Conservation (phyloP, 2,888 invertebrate genomes). For the Campopleginae sp. region DNA sequence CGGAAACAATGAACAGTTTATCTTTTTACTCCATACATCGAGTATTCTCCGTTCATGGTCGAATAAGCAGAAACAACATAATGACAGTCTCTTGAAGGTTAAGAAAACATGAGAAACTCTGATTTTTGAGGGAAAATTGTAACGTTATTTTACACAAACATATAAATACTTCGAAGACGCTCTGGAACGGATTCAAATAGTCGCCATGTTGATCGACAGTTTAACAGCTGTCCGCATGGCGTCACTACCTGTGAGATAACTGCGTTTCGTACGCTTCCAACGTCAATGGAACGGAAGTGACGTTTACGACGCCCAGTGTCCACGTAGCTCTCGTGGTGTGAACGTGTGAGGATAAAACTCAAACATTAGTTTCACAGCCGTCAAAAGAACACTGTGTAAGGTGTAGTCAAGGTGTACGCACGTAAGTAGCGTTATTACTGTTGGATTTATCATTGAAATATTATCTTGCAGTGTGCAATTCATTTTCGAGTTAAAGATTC, state of each 20-base stretch:
- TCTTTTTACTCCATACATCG: background rate
- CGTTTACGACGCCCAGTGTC: slow-evolving; percentile 74
- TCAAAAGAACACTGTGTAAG: slow-evolving; percentile 71
- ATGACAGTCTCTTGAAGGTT: background rate
- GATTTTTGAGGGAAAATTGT: background rate
- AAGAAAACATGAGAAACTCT: background rate
- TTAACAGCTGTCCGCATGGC: slow-evolving; percentile 6
- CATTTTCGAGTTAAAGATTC: background rate
- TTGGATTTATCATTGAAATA: background rate
- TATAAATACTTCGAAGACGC: background rate
- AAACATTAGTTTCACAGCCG: slow-evolving; percentile 67
- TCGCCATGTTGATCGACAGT: slow-evolving; percentile 15
- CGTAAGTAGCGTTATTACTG: slow-evolving; percentile 27
- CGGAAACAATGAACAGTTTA: background rate
- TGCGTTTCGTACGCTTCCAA: slow-evolving; percentile 61
- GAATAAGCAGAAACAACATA: background rate
- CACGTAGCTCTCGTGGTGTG: slow-evolving; percentile 76
- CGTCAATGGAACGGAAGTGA: slow-evolving; percentile 79
- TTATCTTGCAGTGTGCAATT: background rate
- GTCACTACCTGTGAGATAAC: background rate
- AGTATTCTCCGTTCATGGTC: background rate
- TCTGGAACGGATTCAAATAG: slow-evolving; percentile 21
- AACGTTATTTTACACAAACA: too few relatives aligned
- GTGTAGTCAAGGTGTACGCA: slow-evolving; percentile 66
- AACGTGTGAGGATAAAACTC: slow-evolving; percentile 60